phyloP scores from a whole-genome alignment of 1,140 invertebrate species.

The Pomacea maculata region DNA sequence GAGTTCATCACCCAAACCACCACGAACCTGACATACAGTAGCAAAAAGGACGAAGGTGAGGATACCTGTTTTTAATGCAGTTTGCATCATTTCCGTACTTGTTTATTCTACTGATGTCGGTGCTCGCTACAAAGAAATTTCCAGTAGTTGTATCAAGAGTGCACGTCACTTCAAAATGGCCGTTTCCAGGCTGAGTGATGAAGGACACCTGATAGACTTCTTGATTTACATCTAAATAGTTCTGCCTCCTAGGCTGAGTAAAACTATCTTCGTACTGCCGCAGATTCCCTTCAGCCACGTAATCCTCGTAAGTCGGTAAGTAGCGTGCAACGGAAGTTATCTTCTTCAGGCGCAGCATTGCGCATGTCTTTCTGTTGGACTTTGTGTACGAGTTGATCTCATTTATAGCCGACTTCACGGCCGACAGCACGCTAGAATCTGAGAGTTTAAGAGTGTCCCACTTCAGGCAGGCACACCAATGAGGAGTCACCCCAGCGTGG shows the following conservation, averaged over 20 bases:
- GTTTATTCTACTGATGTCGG: conserved; percentile 87
- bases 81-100: conserved; percentile 81
- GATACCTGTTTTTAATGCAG: conserved; percentile 71
- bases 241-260: conserved; percentile 64
- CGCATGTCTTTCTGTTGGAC: not conserved
- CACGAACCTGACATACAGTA: conserved; percentile 25
- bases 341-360: not conserved
- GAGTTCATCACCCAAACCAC: too few relatives aligned
- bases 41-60: conserved; percentile 54
- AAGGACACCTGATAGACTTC: too few relatives aligned
- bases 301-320: not conserved
- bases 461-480: conserved; percentile 78
- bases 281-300: not conserved
- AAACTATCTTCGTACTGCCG: conserved; percentile 68
- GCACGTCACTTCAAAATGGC: too few relatives aligned
- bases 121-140: conserved; percentile 23
- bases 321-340: conserved; percentile 9
- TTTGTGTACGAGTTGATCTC: conserved; percentile 15
- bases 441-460: conserved; percentile 75
- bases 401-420: not conserved
- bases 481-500: conserved; percentile 88
- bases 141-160: too few relatives aligned
- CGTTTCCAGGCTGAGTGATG: too few relatives aligned
- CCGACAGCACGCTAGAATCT: not conserved
- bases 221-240: too few relatives aligned